Evolutionary conservation across 2,797 vertebrate genomes (phyloP).

Genomic region (Garrulus glandarius): DNA sequence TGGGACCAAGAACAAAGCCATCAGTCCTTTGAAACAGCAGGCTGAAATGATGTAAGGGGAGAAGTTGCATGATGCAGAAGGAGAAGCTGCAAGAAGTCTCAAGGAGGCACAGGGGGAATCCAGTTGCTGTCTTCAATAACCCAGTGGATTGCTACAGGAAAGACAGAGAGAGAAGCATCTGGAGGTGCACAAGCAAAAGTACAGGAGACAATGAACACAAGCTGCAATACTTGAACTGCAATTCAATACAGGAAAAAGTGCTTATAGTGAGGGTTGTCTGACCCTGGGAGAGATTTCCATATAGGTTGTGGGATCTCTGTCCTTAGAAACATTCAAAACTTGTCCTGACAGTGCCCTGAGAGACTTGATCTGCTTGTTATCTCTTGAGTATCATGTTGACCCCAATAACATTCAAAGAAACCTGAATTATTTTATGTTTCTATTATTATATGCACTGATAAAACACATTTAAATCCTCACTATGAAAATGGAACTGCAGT

Average conservation of each 20-base stretch:
- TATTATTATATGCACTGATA: background rate
- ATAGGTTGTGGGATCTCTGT: background rate
- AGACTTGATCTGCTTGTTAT: background rate
- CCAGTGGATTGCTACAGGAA: background rate
- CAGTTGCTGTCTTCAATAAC: background rate
- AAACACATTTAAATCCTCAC: background rate
- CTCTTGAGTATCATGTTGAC: background rate
- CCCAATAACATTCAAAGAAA: background rate
- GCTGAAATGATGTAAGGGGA: background rate
- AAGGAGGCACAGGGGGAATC: background rate
- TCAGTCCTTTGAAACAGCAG: background rate
- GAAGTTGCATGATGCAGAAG: background rate
- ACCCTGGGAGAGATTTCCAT: background rate
- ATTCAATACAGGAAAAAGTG: background rate
- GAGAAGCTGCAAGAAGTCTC: background rate
- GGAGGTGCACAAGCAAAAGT: background rate
- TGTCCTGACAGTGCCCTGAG: background rate
- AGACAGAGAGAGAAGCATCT: too few relatives aligned
- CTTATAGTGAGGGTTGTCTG: background rate
- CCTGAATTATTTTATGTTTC: background rate
- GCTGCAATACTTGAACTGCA: background rate
- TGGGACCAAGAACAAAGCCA: background rate
- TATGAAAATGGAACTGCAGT: background rate
- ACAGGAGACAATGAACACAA: background rate
- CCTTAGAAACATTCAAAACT: background rate